Evolutionary conservation across 1,140 invertebrate species (phyloP).

Genomic region (Branchinecta lindahli): DNA sequence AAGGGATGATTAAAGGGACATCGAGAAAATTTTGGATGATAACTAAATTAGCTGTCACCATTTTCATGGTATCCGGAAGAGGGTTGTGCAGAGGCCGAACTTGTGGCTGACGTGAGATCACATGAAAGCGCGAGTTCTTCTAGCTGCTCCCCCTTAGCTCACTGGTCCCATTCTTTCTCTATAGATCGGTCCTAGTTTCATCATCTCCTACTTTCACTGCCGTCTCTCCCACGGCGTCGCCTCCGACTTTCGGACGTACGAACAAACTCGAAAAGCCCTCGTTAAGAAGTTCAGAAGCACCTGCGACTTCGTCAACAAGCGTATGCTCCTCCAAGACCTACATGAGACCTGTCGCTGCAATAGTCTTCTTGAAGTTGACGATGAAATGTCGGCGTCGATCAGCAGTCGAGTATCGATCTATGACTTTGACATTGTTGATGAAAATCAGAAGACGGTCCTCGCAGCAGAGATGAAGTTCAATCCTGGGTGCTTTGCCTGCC

Average conservation of each 20-base stretch:
- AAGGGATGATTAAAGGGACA: too few species aligned
- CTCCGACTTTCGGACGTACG: slow-evolving; percentile 30
- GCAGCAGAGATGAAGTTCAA: slow-evolving; percentile 37
- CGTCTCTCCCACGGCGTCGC: slow-evolving; percentile 29
- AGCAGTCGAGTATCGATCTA: slow-evolving; percentile 13
- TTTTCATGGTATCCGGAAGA: too few species aligned
- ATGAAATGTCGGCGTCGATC: slow-evolving; percentile 25
- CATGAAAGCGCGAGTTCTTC: too few species aligned
- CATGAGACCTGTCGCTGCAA: slow-evolving; percentile 55
- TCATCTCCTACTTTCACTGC: slow-evolving; percentile 49
- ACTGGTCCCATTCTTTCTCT: too few species aligned
- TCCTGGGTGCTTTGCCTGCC: slow-evolving; percentile 54
- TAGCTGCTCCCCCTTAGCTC: too few species aligned
- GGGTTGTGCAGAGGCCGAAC: too few species aligned
- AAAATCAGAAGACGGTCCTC: slow-evolving; percentile 26
- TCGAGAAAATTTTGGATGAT: too few species aligned
- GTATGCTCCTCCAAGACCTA: slow-evolving; percentile 48
- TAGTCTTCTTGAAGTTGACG: slow-evolving; percentile 47
- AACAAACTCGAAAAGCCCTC: slow-evolving; percentile 38
- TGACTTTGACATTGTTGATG: background rate
- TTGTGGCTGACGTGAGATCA: too few species aligned
- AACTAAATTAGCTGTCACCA: too few species aligned
- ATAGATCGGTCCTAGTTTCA: too few species aligned
- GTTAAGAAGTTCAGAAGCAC: slow-evolving; percentile 41
- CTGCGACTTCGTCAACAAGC: slow-evolving; percentile 54